A percentile compares a stretch with the other conserved stretches of the same genome.
These are phyloP conservation scores for Symphodus melops DNA, from an alignment of 2,113 vertebrate genomes.

Conservation along the genomic window DNA sequence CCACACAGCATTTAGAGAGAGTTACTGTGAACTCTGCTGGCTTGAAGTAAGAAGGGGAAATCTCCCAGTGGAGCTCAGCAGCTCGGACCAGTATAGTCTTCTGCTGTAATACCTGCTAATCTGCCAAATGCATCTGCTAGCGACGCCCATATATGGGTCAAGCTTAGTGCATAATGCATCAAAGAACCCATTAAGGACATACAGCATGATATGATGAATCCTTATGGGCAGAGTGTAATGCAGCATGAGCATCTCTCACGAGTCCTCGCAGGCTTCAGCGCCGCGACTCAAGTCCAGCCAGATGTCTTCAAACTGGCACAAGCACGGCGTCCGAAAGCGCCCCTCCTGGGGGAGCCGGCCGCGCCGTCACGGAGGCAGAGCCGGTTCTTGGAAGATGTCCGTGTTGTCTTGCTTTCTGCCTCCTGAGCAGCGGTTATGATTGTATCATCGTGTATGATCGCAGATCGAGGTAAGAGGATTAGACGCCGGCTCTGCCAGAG, in stretches of 20 bases:
- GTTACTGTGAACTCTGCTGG: too few relatives aligned
- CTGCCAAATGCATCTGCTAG: conserved; percentile 55
- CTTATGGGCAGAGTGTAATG: neutral
- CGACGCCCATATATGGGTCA: conserved; percentile 48
- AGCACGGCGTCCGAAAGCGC: neutral
- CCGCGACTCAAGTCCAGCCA: conserved; percentile 33
- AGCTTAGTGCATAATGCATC: neutral
- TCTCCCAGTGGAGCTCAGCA: conserved; percentile 10
- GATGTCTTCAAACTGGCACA: conserved; percentile 25
- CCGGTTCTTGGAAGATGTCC: conserved; percentile 51
- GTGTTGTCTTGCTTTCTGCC: conserved; percentile 57
- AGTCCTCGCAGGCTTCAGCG: neutral
- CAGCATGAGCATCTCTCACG: neutral
- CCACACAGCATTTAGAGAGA: too few relatives aligned
- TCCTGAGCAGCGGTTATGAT: conserved; percentile 60
- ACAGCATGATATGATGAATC: conserved; percentile 10
- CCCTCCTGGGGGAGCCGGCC: conserved; percentile 12
- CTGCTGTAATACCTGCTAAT: conserved; percentile 49
- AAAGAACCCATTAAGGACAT: conserved; percentile 16
- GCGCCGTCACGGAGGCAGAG: conserved; percentile 9
- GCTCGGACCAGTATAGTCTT: conserved; percentile 16
- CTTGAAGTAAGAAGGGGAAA: neutral
- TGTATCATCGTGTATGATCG: conserved; percentile 69
- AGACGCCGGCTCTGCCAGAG: conserved; percentile 59
- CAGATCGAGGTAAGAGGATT: conserved; percentile 71